Conservation (phyloP, 64 coral and sea anemone species). For the Trachythela sp. region DNA sequence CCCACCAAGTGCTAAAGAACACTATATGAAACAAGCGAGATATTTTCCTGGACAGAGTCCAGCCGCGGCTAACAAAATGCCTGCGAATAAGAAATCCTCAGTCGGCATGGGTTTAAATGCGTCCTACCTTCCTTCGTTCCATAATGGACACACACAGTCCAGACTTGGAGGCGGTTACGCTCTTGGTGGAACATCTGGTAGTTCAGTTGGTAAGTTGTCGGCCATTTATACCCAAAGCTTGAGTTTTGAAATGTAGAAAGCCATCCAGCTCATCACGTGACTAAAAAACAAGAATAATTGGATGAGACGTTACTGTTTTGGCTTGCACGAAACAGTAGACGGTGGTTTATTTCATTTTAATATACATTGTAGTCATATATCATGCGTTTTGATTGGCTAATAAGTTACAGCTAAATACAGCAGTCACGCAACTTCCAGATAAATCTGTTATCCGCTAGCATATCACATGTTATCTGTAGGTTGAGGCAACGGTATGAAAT, state of each 20-base stretch:
- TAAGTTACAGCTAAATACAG: no score
- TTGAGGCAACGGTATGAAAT: no score
- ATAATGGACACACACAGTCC: background rate
- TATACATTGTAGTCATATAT: no score
- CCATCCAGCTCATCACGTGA: background rate
- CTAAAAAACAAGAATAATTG: background rate
- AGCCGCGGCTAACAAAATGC: slow-evolving; percentile 33
- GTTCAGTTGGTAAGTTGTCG: background rate
- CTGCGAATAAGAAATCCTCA: slow-evolving; percentile 40
- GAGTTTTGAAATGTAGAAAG: background rate
- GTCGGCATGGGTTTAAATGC: background rate
- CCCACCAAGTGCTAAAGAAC: slow-evolving; percentile 91
- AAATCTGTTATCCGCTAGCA: no score
- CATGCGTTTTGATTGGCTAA: no score
- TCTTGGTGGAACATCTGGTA: background rate
- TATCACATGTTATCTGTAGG: no score
- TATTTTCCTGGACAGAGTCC: slow-evolving; percentile 78
- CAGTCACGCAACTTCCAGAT: no score
- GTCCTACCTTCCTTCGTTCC: background rate
- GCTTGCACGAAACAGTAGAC: no score
- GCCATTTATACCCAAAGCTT: background rate
- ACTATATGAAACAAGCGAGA: slow-evolving; percentile 92
- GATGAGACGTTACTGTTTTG: no score
- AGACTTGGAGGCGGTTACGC: slow-evolving; percentile 41
- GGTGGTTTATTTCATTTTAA: no score